phyloP scores from a whole-genome alignment of 2,797 vertebrate species.

The Taeniopygia guttata region DNA sequence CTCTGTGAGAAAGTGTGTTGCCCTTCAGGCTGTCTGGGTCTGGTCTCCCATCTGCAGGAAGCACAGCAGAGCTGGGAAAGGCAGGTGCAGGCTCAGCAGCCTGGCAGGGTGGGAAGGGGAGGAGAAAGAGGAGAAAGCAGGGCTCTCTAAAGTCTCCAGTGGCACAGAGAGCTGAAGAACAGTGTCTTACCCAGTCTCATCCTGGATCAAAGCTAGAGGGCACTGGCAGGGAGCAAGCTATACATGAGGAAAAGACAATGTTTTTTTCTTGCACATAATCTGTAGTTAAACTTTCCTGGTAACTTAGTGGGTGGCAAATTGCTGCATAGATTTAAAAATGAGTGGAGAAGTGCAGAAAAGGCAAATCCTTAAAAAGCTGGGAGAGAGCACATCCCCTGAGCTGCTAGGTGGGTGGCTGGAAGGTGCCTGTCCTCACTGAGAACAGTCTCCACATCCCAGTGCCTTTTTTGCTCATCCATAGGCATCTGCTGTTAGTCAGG shows the following conservation, averaged over 20 bases:
- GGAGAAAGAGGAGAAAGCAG: background rate
- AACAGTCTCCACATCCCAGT: background rate
- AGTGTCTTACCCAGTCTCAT: background rate
- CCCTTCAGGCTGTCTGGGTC: background rate
- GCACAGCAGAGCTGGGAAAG: background rate
- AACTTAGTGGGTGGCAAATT: background rate
- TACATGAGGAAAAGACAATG: background rate
- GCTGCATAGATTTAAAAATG: background rate
- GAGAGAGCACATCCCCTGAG: accelerated
- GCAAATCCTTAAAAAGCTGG: background rate
- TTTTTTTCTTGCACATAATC: background rate
- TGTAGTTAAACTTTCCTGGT: background rate
- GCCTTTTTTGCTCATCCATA: background rate
- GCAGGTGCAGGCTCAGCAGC: background rate
- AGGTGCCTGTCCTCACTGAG: background rate
- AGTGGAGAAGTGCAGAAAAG: background rate
- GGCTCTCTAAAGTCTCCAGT: background rate
- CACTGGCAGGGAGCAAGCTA: background rate
- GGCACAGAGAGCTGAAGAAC: background rate
- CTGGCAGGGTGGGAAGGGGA: background rate
- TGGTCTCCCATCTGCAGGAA: background rate
- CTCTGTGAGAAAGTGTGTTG: background rate
- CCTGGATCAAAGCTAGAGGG: background rate
- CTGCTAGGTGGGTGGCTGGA: background rate
- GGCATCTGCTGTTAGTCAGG: background rate